Conservation (phyloP, 2,888 invertebrate species). For the Eulithis prunata region DNA sequence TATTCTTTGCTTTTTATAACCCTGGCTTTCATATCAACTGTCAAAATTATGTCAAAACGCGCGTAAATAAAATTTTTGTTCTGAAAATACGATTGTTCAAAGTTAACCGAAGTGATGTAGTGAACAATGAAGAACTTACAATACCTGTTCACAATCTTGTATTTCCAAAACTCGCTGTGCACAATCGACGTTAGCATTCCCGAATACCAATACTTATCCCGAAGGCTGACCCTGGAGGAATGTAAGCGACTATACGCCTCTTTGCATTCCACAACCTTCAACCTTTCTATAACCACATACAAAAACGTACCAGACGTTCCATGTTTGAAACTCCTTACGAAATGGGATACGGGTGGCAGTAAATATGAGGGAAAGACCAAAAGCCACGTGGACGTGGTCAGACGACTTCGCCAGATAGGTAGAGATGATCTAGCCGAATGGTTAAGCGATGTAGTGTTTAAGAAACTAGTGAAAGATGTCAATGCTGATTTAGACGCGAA, state of each 20-base stretch:
- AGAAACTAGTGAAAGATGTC: slow-evolving; percentile 79
- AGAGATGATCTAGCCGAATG: slow-evolving; percentile 84
- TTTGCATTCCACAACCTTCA: slow-evolving; percentile 74
- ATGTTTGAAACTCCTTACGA: slow-evolving; percentile 82
- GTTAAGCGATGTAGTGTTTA: slow-evolving; percentile 84
- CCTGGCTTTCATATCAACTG: no score
- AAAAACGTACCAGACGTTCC: slow-evolving; percentile 75
- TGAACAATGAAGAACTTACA: slow-evolving; percentile 30
- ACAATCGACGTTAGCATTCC: slow-evolving; percentile 61
- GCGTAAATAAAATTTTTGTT: not conserved
- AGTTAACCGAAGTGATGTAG: not conserved
- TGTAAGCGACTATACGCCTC: slow-evolving; percentile 84
- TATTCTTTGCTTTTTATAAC: no score
- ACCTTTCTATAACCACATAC: slow-evolving; percentile 54
- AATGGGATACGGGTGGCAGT: slow-evolving; percentile 79
- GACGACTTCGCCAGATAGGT: slow-evolving; percentile 84
- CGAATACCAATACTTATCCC: slow-evolving; percentile 78
- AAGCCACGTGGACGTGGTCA: slow-evolving; percentile 82
- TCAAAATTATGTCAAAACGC: not conserved
- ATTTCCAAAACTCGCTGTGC: slow-evolving; percentile 43
- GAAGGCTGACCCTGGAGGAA: slow-evolving; percentile 82
- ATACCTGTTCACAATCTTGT: slow-evolving; percentile 54
- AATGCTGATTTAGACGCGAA: slow-evolving; percentile 54
- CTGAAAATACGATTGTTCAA: not conserved
- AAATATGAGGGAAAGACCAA: slow-evolving; percentile 80